Base-by-base conservation (phyloP, 2,797 vertebrate species). In the Ambastaia sidthimunki region DNA sequence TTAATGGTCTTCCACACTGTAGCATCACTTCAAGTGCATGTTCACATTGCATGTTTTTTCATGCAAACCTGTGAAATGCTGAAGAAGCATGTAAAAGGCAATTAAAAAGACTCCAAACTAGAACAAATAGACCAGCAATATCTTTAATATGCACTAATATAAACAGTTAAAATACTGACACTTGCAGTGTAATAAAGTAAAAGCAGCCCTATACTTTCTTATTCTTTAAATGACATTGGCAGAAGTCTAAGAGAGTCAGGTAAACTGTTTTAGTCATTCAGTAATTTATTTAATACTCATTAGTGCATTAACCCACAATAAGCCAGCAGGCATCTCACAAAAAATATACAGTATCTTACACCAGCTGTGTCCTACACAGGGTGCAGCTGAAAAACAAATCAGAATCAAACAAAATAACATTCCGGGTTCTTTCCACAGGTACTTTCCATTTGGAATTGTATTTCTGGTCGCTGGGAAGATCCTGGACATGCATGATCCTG, bases 381-480 rank as follows among this genome's bases (percentile, higher is more conserved):
- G 12, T 60, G 3, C 21, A 25, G 12, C 12, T 59, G 25, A 31
- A 62, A 62, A 62, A 31, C 1, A 5, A 60, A 15, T 34, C 2
- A 63, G 9, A 57, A 52, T 52, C 18, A 41, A 55, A 7, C 16
- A 13, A 37, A 41, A 34, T 55, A 76, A 76, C 52, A 66, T 9
- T 41, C 34, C 34, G 1, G 23, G 37, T 37, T 59, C 31, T 71
- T 41, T 0, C 1, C 84, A 12, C 89, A 97, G 96, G 95, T 97
- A 96, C 83, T 96, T 96, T 80, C 96, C 96, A 10, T 96, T 97
- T 0, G 96, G 96, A 16, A 97, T 97, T 0, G 92, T 97, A 28
- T 96, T 97, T 87, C 92, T 97, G 59, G 96, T 97, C 5, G 95
- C 96, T 13, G 96, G 96, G 0, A 96, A 96, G 91, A 96, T 97